Evolutionary conservation across 2,888 invertebrate species (phyloP).

Genomic region (Eilema griseolum): DNA sequence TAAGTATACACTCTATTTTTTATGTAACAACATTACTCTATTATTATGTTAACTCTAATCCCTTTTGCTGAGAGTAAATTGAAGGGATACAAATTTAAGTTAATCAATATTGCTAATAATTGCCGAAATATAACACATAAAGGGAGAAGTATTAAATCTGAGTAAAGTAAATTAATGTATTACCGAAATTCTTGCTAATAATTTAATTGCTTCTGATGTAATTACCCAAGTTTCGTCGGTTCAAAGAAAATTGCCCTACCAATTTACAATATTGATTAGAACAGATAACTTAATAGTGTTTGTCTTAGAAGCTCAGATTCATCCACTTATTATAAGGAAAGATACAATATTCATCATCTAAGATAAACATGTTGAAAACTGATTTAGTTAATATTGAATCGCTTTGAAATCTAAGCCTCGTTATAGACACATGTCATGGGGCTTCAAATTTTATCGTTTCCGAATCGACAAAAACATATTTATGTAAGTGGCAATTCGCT

Average conservation of each 20-base stretch:
- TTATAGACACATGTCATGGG: no score
- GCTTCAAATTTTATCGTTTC: no score
- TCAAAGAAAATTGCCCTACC: constrained; percentile 62
- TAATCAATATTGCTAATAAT: neutral
- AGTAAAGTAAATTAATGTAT: constrained; percentile 52
- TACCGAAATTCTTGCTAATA: constrained; percentile 49
- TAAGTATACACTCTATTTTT: no score
- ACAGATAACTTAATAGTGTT: constrained; percentile 52
- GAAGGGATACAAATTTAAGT: neutral
- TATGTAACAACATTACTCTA: no score
- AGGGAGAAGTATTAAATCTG: constrained; percentile 23
- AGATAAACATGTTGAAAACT: constrained; percentile 1
- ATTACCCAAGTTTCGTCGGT: constrained; percentile 59
- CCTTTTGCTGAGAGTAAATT: no score
- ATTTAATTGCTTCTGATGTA: constrained; percentile 53
- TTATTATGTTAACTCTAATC: no score
- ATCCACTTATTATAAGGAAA: no score
- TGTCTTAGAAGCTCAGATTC: constrained; percentile 20
- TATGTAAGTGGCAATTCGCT: no score
- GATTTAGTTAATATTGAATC: neutral
- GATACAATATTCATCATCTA: no score
- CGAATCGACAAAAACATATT: no score
- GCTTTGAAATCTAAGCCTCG: no score
- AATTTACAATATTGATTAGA: constrained; percentile 62
- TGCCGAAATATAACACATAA: constrained; percentile 5